Conservation (phyloP, 2,888 invertebrate species). For the Holacanthella duospinosa region DNA sequence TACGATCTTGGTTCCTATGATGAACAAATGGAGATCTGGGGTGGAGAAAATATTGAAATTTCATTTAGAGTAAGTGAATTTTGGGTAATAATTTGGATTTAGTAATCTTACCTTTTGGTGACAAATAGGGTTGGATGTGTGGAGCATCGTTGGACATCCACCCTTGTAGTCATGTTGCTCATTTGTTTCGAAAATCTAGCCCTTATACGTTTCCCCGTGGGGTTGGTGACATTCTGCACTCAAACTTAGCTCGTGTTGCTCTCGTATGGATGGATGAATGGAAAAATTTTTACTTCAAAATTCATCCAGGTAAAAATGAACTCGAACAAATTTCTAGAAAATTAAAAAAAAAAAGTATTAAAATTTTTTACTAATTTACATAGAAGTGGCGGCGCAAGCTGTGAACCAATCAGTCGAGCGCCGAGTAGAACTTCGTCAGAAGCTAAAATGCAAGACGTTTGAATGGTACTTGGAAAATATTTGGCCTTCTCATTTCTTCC, state of each 20-base stretch:
- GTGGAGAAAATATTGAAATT: constrained; percentile 94
- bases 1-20: constrained; percentile 68
- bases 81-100: not conserved
- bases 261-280: constrained; percentile 98
- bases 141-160: constrained; percentile 82
- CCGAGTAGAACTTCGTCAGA: constrained; percentile 52
- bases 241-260: constrained; percentile 85
- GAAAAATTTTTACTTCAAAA: constrained; percentile 81
- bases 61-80: constrained; percentile 64
- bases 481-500: constrained; percentile 95
- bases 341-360: not conserved
- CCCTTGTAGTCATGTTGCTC: constrained; percentile 87
- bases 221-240: constrained; percentile 70
- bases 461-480: constrained; percentile 86
- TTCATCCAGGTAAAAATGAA: constrained; percentile 53
- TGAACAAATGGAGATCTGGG: constrained; percentile 75
- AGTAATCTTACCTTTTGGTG: not conserved
- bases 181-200: constrained; percentile 81
- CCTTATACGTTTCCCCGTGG: constrained; percentile 92
- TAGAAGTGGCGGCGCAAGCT: constrained; percentile 51
- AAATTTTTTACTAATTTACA: not conserved
- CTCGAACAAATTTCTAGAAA: not conserved
- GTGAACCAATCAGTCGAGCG: constrained; percentile 52
- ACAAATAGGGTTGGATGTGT: constrained; percentile 69
- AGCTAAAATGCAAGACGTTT: constrained; percentile 62